Conservation (phyloP, 2,888 invertebrate genomes). For the Cyclophora punctaria region DNA sequence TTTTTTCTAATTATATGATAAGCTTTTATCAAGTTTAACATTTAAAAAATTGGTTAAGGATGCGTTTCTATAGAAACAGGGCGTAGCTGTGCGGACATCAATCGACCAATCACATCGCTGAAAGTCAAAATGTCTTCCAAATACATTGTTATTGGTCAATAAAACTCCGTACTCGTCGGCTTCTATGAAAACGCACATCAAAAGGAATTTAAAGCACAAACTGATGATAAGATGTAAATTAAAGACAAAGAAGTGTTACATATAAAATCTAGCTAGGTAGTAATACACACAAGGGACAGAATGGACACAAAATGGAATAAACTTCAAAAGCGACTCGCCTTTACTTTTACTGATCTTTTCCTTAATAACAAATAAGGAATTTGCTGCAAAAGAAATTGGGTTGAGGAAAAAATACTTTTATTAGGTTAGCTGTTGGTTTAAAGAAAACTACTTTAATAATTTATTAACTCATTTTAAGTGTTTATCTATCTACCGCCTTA, state of each 20-base stretch:
- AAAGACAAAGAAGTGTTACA: neutral
- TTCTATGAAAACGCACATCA: neutral
- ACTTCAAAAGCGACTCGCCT: conserved; percentile 45
- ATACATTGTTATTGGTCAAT: too few relatives aligned
- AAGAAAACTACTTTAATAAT: too few relatives aligned
- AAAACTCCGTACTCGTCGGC: neutral
- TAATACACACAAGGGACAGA: neutral
- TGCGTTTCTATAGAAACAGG: too few relatives aligned
- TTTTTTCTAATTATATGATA: too few relatives aligned
- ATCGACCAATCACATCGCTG: too few relatives aligned
- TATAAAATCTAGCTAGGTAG: neutral
- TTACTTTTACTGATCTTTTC: conserved; percentile 52
- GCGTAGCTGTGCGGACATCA: too few relatives aligned
- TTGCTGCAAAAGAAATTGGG: conserved; percentile 45
- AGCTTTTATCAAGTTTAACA: neutral
- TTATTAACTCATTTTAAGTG: too few relatives aligned
- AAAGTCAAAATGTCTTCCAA: neutral
- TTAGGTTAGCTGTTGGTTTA: too few relatives aligned
- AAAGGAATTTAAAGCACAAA: neutral
- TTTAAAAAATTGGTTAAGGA: neutral
- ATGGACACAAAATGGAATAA: conserved; percentile 3
- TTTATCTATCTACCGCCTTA: too few relatives aligned
- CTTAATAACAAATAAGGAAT: conserved; percentile 49
- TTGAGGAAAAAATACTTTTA: too few relatives aligned
- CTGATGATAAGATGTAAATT: neutral